Percentiles rank a stretch among this genome's conserved stretches.
These are phyloP conservation scores for Lucinisca nassula DNA, from an alignment of 2,888 invertebrate species.

Conservation along the genomic window DNA sequence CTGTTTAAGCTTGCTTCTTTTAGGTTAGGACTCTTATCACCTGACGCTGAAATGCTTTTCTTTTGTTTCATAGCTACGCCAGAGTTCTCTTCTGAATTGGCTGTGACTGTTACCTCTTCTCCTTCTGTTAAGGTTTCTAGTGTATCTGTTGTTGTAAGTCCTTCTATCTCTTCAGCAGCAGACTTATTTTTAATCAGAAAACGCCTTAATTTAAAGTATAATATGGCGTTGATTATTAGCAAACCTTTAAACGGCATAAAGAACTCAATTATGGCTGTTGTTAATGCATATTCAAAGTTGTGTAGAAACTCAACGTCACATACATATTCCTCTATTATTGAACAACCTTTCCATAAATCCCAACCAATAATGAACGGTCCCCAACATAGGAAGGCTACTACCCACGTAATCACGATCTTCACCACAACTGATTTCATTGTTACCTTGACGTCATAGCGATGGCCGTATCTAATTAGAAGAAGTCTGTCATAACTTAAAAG, in stretches of 20 bases:
- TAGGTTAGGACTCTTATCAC: neutral
- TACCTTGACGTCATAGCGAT: conserved; percentile 63
- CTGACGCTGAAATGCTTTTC: no score
- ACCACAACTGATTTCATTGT: conserved; percentile 59
- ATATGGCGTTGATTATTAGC: conserved; percentile 60
- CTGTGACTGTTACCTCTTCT: neutral
- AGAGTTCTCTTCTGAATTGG: no score
- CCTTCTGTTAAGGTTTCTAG: neutral
- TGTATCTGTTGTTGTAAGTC: neutral
- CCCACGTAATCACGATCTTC: conserved; percentile 71
- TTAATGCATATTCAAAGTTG: conserved; percentile 64
- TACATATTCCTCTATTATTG: conserved; percentile 60
- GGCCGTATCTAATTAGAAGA: conserved; percentile 69
- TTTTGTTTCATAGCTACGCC: no score
- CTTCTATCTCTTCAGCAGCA: neutral
- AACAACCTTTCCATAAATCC: conserved; percentile 70
- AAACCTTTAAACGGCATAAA: conserved; percentile 69
- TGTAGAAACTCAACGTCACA: conserved; percentile 77
- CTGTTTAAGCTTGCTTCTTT: neutral
- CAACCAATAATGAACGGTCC: conserved; percentile 76
- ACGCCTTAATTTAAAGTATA: conserved; percentile 71
- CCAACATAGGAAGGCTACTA: conserved; percentile 69
- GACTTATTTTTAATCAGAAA: neutral
- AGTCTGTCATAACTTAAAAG: conserved; percentile 76
- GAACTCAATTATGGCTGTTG: conserved; percentile 74